Conservation (phyloP, 2,797 vertebrate genomes). For the Myotis findleyi region DNA sequence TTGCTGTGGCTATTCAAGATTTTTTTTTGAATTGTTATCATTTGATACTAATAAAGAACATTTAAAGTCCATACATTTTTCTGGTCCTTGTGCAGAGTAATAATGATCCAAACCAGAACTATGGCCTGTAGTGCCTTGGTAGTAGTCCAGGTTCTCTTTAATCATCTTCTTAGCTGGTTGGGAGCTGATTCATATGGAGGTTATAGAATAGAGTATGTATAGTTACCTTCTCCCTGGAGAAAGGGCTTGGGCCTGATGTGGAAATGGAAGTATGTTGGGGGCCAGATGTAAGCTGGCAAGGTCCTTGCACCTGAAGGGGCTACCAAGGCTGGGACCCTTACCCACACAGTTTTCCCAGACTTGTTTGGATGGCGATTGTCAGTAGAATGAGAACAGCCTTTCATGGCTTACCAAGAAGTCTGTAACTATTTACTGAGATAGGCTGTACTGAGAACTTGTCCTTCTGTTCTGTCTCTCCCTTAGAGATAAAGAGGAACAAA, state of each 20-base stretch:
- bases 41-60: slow-evolving; percentile 51
- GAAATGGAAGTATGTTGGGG: slow-evolving; percentile 82
- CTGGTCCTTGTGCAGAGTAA: slow-evolving; percentile 58
- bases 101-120: slow-evolving; percentile 79
- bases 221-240: slow-evolving; percentile 92
- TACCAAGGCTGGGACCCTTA: too few species aligned
- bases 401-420: too few species aligned
- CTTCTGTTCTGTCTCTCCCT: too few species aligned
- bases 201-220: slow-evolving; percentile 91
- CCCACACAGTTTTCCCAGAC: too few species aligned
- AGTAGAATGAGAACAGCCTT: too few species aligned
- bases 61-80: slow-evolving; percentile 50
- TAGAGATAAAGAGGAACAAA: too few species aligned
- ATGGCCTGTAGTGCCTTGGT: neutral
- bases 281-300: too few species aligned
- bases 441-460: too few species aligned
- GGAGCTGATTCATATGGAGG: slow-evolving; percentile 89
- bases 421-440: too few species aligned
- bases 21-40: neutral
- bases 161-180: slow-evolving; percentile 90
- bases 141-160: slow-evolving; percentile 75
- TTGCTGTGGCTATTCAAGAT: too few species aligned
- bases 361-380: too few species aligned
- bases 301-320: too few species aligned
- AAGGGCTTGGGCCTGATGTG: slow-evolving; percentile 93